Evolutionary conservation across 2,888 invertebrate genomes (phyloP).

Genomic region (Itoplectis maculator): DNA sequence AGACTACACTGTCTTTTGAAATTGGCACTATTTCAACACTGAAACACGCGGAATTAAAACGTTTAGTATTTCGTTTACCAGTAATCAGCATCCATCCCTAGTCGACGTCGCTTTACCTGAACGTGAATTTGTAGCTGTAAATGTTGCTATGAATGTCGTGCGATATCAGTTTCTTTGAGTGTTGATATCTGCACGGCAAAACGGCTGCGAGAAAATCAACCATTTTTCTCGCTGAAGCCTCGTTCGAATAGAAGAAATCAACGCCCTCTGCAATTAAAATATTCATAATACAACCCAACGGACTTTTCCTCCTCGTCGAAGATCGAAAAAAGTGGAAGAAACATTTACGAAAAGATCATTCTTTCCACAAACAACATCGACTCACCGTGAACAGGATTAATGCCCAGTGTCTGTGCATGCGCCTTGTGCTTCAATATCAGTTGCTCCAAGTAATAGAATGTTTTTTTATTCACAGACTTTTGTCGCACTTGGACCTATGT

Average conservation of each 20-base stretch:
- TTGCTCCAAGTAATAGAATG: conserved; percentile 98
- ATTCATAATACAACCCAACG: neutral
- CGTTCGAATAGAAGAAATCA: conserved; percentile 97
- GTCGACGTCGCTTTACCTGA: conserved; percentile 82
- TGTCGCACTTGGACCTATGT: conserved; percentile 93
- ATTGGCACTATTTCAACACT: conserved; percentile 98
- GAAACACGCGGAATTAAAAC: conserved; percentile 75
- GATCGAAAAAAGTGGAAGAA: too few relatives aligned
- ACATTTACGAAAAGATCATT: too few relatives aligned
- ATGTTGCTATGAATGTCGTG: conserved; percentile 98
- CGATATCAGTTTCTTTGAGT: conserved; percentile 97
- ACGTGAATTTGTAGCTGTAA: conserved; percentile 98
- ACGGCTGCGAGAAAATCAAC: conserved; percentile 96
- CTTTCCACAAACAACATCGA: too few relatives aligned
- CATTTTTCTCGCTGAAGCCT: conserved; percentile 97
- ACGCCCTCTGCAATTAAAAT: conserved; percentile 90
- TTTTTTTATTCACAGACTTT: conserved; percentile 96
- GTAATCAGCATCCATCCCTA: too few relatives aligned
- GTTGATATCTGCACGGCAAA: conserved; percentile 94
- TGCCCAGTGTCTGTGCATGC: conserved; percentile 95
- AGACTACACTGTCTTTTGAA: conserved; percentile 97
- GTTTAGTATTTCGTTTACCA: neutral
- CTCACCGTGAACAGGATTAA: conserved; percentile 92
- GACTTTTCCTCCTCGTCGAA: too few relatives aligned
- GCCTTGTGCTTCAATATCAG: conserved; percentile 97